Evolutionary conservation across 2,888 invertebrate genomes (phyloP).

Genomic region (Erebia epiphron): DNA sequence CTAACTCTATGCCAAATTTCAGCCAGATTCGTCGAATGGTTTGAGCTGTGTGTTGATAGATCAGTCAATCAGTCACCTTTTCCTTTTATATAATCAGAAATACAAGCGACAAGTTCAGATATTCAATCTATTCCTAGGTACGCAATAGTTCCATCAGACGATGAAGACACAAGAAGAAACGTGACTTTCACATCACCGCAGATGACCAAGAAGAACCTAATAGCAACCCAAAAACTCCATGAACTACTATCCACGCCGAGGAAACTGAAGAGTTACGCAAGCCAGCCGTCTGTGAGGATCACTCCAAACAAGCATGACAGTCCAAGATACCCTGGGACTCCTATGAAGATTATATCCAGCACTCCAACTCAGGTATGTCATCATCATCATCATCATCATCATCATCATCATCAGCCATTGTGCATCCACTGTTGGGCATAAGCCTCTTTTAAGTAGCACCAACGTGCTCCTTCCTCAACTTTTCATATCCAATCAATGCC

Average conservation of each 20-base stretch:
- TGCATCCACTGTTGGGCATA: no score
- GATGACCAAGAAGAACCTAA: slow-evolving; percentile 84
- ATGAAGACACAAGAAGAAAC: slow-evolving; percentile 71
- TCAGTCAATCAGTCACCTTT: no score
- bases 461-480: no score
- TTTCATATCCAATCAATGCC: no score
- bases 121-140: slow-evolving; percentile 50
- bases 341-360: slow-evolving; percentile 65
- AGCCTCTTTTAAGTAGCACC: no score
- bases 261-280: slow-evolving; percentile 79
- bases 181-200: slow-evolving; percentile 70
- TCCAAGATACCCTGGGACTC: slow-evolving; percentile 55
- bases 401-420: no score
- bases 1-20: no score
- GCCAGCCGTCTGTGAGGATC: slow-evolving; percentile 78
- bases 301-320: slow-evolving; percentile 64
- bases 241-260: slow-evolving; percentile 89
- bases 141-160: slow-evolving; percentile 83
- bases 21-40: no score
- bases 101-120: no score
- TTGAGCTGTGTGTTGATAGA: no score
- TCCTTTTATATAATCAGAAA: no score
- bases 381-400: no score
- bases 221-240: slow-evolving; percentile 90
- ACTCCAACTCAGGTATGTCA: slow-evolving; percentile 61